phyloP scores from a whole-genome alignment of 2,113 vertebrate species.

The Seriola rivoliana region DNA sequence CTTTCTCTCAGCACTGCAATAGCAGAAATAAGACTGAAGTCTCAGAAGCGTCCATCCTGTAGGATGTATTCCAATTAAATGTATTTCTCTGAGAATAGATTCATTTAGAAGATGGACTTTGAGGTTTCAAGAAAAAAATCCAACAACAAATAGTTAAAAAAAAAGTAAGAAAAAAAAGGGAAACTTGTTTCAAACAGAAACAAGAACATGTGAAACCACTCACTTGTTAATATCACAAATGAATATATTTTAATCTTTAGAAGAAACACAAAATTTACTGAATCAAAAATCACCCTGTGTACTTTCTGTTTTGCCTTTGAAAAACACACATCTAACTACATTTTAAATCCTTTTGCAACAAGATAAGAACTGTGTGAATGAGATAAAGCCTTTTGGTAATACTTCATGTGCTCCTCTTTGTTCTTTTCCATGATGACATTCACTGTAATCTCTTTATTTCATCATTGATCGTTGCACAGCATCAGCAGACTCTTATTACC shows the following conservation, averaged over 20 bases:
- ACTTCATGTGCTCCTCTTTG: background rate
- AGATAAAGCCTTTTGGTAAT: background rate
- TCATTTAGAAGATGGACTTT: no score
- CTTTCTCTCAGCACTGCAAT: no score
- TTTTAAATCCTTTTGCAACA: background rate
- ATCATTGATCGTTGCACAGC: background rate
- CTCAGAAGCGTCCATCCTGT: background rate
- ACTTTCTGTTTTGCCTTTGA: background rate
- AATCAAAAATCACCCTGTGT: background rate
- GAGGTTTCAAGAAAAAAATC: background rate
- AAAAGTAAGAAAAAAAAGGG: no score
- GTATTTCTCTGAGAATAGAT: no score
- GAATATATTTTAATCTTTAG: background rate
- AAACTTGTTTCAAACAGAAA: no score
- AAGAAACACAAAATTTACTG: background rate
- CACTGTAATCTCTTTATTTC: background rate
- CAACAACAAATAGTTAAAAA: background rate
- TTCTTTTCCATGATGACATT: background rate
- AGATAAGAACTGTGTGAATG: background rate
- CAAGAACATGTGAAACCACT: no score
- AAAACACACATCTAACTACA: background rate
- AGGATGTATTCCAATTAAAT: no score
- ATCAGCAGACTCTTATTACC: background rate
- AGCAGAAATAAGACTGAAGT: background rate
- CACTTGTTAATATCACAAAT: background rate